Percentiles rank a stretch among this genome's conserved stretches.
These are phyloP conservation scores for Luscinia luscinia DNA, from an alignment of 2,797 vertebrate species.

Conservation along the genomic window DNA sequence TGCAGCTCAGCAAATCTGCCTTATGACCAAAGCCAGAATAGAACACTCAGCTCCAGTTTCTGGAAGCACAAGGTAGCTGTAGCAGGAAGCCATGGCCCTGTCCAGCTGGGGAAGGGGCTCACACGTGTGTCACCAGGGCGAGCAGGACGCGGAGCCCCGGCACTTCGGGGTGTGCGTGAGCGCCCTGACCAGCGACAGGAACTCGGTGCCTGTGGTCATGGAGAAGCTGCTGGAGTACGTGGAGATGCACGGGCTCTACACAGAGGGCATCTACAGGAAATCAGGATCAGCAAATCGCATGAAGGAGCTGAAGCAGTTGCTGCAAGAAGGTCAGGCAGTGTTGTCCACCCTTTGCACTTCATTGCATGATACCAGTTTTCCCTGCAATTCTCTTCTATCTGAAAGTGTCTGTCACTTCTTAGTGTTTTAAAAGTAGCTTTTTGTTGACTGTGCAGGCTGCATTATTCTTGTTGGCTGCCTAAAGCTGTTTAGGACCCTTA, in stretches of 20 bases:
- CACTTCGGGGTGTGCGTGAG: conserved; percentile 91
- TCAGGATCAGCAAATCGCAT: conserved; percentile 96
- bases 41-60: neutral
- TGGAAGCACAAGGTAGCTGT: neutral
- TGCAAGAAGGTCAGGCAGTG: conserved; percentile 84
- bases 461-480: neutral
- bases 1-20: neutral
- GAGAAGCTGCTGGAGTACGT: conserved; percentile 95
- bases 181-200: conserved; percentile 86
- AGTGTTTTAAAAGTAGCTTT: neutral
- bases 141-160: conserved; percentile 80
- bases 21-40: neutral
- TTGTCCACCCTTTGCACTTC: neutral
- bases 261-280: conserved; percentile 97
- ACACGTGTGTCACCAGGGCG: conserved; percentile 71
- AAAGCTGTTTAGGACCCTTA: neutral
- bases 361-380: neutral
- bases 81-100: neutral
- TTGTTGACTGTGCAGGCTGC: neutral
- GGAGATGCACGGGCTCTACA: conserved; percentile 97
- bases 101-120: neutral
- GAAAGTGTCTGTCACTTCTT: neutral
- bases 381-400: neutral
- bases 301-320: conserved; percentile 89
- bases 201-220: conserved; percentile 91